Conservation (phyloP, 2,797 vertebrate genomes). For the Poecilia picta region DNA sequence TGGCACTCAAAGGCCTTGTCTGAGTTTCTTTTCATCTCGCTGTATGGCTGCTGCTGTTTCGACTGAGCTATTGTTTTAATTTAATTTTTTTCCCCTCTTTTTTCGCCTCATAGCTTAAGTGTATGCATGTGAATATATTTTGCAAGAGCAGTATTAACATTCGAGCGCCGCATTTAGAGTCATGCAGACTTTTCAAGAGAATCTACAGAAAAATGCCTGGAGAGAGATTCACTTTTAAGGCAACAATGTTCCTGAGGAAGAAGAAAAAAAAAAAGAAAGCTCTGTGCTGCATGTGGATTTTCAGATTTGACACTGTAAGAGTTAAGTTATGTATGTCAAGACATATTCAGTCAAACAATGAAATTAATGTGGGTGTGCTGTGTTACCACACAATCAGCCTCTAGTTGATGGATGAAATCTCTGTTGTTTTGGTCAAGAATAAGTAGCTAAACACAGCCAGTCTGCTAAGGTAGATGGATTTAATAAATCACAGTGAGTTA, state of each 20-base stretch:
- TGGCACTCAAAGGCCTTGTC: not conserved
- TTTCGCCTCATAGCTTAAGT: not conserved
- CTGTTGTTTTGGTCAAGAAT: not conserved
- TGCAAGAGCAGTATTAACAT: not conserved
- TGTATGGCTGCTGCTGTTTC: not conserved
- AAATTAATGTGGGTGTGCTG: not conserved
- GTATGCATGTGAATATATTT: not conserved
- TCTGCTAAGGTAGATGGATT: not conserved
- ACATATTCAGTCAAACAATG: not conserved
- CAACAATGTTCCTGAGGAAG: not conserved
- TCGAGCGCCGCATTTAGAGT: not conserved
- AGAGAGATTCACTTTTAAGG: not conserved
- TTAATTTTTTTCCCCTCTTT: not conserved
- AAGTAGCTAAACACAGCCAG: not conserved
- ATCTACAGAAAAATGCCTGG: not conserved
- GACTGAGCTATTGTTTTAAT: conserved; percentile 1
- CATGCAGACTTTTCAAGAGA: not conserved
- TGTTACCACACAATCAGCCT: not conserved
- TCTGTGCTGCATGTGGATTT: not conserved
- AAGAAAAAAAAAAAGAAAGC: not conserved
- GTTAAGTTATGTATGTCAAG: not conserved
- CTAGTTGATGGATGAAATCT: not conserved
- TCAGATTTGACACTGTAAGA: conserved; percentile 4
- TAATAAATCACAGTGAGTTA: not conserved
- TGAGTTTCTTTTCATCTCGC: not conserved